Evolutionary conservation across 1,140 invertebrate species (phyloP).

Genomic region (Euura lappo): DNA sequence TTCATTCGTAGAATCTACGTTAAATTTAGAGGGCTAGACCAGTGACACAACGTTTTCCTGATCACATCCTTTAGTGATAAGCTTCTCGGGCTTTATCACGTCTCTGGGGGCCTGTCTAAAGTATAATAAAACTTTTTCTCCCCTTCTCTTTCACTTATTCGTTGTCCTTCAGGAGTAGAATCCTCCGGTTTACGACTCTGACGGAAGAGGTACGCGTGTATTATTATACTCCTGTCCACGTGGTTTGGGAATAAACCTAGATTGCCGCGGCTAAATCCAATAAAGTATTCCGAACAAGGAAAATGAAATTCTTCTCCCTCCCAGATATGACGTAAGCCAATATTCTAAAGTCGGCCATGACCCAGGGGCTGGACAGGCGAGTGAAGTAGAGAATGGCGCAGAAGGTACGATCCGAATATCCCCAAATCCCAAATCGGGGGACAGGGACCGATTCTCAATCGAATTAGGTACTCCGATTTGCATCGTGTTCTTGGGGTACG

Average conservation of each 20-base stretch:
- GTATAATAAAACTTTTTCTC: too few species aligned
- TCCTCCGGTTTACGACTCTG: too few species aligned
- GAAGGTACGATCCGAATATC: background rate
- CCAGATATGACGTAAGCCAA: background rate
- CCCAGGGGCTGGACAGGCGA: background rate
- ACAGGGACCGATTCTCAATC: background rate
- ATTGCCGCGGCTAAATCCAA: background rate
- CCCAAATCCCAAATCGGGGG: background rate
- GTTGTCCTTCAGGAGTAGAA: too few species aligned
- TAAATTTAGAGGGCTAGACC: too few species aligned
- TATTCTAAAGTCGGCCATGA: background rate
- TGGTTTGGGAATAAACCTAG: background rate
- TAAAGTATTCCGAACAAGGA: background rate
- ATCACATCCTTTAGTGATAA: too few species aligned
- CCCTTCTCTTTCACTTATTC: too few species aligned
- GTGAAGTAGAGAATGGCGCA: background rate
- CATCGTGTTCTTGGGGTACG: background rate
- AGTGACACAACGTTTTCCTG: too few species aligned
- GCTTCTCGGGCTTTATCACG: too few species aligned
- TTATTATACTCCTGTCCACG: background rate
- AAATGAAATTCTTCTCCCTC: background rate
- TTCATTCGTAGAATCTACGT: too few species aligned
- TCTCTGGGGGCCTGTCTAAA: too few species aligned
- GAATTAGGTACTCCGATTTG: background rate
- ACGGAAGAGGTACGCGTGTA: too few species aligned